Conservation (phyloP, 2,888 invertebrate genomes). For the Trichogramma evanescens region DNA sequence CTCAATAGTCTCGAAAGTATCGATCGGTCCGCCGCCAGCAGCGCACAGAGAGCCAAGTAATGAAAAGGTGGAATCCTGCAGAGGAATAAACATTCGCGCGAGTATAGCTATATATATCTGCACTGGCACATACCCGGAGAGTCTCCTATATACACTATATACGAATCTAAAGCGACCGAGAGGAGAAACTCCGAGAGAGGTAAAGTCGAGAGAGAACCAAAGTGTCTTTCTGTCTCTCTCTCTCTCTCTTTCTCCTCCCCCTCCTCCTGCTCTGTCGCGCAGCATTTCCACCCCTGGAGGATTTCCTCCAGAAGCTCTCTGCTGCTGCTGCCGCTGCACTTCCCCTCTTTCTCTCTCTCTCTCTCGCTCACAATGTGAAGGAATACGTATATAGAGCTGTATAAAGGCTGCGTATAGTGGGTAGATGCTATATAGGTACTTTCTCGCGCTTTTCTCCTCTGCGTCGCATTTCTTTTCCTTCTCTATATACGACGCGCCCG, state of each 20-base stretch:
- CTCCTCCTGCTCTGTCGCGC: not conserved
- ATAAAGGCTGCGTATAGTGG: slow-evolving; percentile 10
- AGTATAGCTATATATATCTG: no score
- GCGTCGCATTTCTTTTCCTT: slow-evolving; percentile 14
- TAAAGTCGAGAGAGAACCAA: no score
- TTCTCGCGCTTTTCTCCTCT: slow-evolving; percentile 20
- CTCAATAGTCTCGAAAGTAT: no score
- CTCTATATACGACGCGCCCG: slow-evolving; percentile 5
- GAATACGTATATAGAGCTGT: slow-evolving; percentile 20
- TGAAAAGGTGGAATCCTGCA: no score
- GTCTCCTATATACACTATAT: no score
- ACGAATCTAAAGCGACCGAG: no score
- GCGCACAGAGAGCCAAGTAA: no score
- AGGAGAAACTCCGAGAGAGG: no score
- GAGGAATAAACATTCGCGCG: no score
- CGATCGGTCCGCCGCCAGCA: no score
- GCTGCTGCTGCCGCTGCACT: slow-evolving; percentile 12
- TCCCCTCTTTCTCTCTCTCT: slow-evolving; percentile 4
- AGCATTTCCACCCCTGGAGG: not conserved
- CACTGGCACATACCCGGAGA: no score
- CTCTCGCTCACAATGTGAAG: slow-evolving; percentile 22
- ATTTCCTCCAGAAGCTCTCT: slow-evolving; percentile 3
- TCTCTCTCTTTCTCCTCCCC: not conserved
- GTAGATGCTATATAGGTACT: slow-evolving; percentile 24
- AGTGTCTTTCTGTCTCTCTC: not conserved